Evolutionary conservation across 1,140 invertebrate genomes (phyloP), one percentile per base, ranked within the genome.

Genomic region (Plectrocnemia conspersa): DNA sequence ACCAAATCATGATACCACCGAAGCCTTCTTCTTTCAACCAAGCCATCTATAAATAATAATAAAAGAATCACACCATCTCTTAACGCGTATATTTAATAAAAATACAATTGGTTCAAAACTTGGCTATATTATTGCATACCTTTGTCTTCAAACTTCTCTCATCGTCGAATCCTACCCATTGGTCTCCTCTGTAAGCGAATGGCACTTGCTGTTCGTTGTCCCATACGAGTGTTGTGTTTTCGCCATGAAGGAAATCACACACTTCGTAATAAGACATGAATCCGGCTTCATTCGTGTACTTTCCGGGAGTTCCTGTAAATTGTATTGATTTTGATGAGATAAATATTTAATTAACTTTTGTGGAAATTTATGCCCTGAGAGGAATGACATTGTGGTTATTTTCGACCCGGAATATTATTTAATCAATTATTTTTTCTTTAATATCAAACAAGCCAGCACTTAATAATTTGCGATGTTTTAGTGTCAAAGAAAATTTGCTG

Each of bases 1-100:
- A 93, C 93, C 94, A 98, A 10, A 98, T 88, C 92, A 98, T 97
- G 11, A 95, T 91, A 19, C 96, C 96, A 40, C 93, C 93, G 63
- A 95, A 93, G 10, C 89, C 89, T 77, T 93, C 86, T 65, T 93
- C 86, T 66, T 91, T 93, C 33, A 97, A 75, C 91, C 93, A 98
- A 40, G 86, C 83, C 79, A 92, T 91, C 92, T 97, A 63, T 22
- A 70, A 61, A 52, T 19, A 2, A 44, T 18, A 3, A 41, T 41
- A 4, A 16, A 41, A 9, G 16, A 22, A 40, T 44, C 29, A 9
- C 18, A 11, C 44, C 6, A 38, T 29, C n/a, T n/a, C 27, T 29
- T 7, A 29, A 38, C 16, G n/a, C n/a, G n/a, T n/a, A 38, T 15
- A 38, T 38, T 38, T 38, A 9, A 38, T 38, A 38, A 9, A 38